A percentile compares a stretch with the other conserved stretches of the same genome.
Conservation (phyloP, 2,113 vertebrate genomes). For the Antechinus flavipes region DNA sequence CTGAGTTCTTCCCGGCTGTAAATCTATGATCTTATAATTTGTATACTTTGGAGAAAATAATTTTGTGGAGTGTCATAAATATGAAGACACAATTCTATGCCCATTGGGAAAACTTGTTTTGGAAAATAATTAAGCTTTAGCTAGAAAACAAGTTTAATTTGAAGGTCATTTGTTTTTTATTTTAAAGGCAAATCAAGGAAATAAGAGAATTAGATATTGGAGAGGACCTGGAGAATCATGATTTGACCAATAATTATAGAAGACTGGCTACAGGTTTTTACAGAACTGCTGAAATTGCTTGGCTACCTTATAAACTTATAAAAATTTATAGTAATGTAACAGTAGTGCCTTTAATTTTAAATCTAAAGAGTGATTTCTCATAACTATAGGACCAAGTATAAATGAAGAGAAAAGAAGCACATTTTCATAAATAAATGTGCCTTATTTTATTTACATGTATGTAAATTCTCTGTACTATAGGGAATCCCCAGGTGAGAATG, state of each 20-base stretch:
- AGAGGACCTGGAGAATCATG: not conserved
- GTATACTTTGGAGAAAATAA: not conserved
- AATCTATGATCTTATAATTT: not conserved
- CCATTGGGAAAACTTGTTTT: not conserved
- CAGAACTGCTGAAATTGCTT: not conserved
- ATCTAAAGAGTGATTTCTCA: not conserved
- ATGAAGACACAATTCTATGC: not conserved
- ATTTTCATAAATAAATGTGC: not conserved
- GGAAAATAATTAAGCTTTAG: not conserved
- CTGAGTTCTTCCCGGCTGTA: not conserved
- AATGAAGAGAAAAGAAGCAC: not conserved
- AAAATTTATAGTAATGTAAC: not conserved
- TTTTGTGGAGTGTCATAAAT: not conserved
- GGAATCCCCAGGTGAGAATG: not conserved
- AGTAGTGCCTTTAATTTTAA: not conserved
- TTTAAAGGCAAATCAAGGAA: not conserved
- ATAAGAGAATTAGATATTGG: not conserved
- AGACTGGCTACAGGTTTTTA: not conserved
- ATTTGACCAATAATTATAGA: not conserved
- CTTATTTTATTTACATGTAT: not conserved
- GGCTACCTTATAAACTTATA: not conserved
- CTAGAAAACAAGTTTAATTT: not conserved
- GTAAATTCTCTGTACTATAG: not conserved
- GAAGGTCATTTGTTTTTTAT: not conserved
- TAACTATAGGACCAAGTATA: not conserved